A percentile compares a stretch with the other conserved stretches of the same genome.
These are phyloP conservation scores for Paracanthobrama guichenoti DNA, from an alignment of 2,113 vertebrate genomes.

Conservation along the genomic window DNA sequence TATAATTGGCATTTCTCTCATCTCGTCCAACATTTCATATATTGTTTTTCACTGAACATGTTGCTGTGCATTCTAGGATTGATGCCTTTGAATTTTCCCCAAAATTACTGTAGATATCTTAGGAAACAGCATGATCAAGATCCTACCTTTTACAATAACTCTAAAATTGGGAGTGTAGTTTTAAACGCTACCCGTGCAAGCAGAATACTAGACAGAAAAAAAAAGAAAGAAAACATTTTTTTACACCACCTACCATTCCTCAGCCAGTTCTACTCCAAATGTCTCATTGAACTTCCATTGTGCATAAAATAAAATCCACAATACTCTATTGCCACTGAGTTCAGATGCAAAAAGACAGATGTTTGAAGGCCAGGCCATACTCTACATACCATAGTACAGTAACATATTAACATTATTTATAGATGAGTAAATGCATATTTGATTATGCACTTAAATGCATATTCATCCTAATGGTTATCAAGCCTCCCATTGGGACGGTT, in stretches of 20 bases:
- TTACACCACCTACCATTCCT: not conserved
- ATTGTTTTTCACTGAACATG: not conserved
- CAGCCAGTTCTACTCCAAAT: not conserved
- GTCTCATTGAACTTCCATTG: slow-evolving; percentile 11
- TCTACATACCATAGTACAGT: slow-evolving; percentile 11
- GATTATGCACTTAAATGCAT: slow-evolving; percentile 18
- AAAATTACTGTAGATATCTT: not conserved
- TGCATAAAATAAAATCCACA: not conserved
- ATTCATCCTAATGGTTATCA: not conserved
- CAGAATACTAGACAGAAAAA: not conserved
- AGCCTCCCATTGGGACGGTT: slow-evolving; percentile 6
- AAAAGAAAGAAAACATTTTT: too few relatives aligned
- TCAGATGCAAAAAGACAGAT: not conserved
- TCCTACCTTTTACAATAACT: not conserved
- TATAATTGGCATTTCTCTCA: not conserved
- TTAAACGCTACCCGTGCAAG: not conserved
- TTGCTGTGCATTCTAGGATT: not conserved
- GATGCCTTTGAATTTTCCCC: not conserved
- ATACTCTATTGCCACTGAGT: not conserved
- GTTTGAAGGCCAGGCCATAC: not conserved
- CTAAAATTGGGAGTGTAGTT: not conserved
- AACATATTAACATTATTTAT: not conserved
- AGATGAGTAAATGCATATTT: slow-evolving; percentile 17
- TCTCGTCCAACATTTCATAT: not conserved
- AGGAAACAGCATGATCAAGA: not conserved